A percentile compares a stretch with the other conserved stretches of the same genome.
These are phyloP conservation scores for Kobus ellipsiprymnus DNA, from an alignment of 2,113 vertebrate genomes.

Conservation along the genomic window DNA sequence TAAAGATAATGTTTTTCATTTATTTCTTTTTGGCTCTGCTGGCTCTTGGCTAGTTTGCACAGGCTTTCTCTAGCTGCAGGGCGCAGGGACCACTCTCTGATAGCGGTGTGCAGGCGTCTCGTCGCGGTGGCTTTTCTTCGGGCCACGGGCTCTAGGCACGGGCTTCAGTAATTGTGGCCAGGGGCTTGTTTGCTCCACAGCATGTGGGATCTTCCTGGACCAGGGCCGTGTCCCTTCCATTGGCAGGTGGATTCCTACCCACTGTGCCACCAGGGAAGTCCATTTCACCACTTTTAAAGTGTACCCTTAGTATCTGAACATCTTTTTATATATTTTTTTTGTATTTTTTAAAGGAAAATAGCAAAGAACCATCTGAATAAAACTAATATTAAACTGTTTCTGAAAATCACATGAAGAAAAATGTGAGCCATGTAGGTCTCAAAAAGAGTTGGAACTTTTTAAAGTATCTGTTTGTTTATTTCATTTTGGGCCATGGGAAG, in stretches of 20 bases:
- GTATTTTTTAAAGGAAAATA: background rate
- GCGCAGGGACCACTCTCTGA: background rate
- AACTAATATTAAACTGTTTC: background rate
- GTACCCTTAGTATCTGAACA: background rate
- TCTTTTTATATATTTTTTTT: background rate
- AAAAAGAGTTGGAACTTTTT: background rate
- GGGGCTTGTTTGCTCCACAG: background rate
- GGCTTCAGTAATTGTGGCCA: background rate
- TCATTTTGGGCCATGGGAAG: background rate
- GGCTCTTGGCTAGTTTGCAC: background rate
- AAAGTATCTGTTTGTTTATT: background rate
- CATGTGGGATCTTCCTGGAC: background rate
- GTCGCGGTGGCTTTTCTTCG: background rate
- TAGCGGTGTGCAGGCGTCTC: accelerated
- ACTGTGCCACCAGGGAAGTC: background rate
- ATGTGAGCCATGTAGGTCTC: background rate
- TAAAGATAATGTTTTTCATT: background rate
- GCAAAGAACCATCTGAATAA: background rate
- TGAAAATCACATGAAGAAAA: background rate
- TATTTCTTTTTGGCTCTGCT: background rate
- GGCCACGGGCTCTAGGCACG: background rate
- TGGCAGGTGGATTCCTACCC: background rate
- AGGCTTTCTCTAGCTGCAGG: background rate
- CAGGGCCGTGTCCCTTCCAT: accelerated
- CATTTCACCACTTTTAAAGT: background rate